Percentiles rank a stretch among this genome's conserved stretches.
phyloP scores from a whole-genome alignment of 2,888 invertebrate genomes.

The Shargacucullia verbasci region DNA sequence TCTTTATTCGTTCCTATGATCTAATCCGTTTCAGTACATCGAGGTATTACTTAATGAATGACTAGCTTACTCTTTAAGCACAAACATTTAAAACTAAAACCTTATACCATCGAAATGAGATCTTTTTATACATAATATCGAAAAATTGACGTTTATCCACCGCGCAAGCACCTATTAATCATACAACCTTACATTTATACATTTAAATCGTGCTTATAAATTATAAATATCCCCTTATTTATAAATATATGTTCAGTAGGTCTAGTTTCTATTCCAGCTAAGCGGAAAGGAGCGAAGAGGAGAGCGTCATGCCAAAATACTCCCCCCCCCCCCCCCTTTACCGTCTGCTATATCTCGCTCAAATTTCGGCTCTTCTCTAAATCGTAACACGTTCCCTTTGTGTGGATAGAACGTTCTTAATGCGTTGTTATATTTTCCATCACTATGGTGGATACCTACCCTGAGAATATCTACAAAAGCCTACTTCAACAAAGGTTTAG shows the following conservation, averaged over 20 bases:
- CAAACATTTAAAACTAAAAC: conserved; percentile 73
- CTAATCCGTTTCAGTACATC: conserved; percentile 86
- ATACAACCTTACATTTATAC: conserved; percentile 84
- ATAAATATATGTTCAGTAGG: conserved; percentile 10
- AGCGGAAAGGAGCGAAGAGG: too few species aligned
- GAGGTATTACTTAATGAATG: conserved; percentile 77
- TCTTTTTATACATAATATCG: conserved; percentile 74
- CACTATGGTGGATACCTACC: too few species aligned
- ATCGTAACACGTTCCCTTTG: too few species aligned
- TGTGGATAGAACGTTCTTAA: too few species aligned
- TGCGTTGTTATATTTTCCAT: too few species aligned
- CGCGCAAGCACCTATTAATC: conserved; percentile 87
- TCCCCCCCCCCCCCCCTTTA: too few species aligned
- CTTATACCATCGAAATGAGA: conserved; percentile 71
- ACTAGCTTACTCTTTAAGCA: conserved; percentile 83
- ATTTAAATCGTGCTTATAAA: conserved; percentile 62
- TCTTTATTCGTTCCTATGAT: conserved; percentile 77
- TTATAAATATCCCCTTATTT: conserved; percentile 49
- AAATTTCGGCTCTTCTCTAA: too few species aligned
- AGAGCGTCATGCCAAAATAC: too few species aligned
- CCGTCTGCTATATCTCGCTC: too few species aligned
- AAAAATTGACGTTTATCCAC: conserved; percentile 85
- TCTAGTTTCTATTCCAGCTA: too few species aligned
- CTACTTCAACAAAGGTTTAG: too few species aligned
- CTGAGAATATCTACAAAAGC: too few species aligned